Evolutionary conservation across 2,888 invertebrate genomes (phyloP), one percentile per base, ranked within the genome.

Genomic region (Ichneumon xanthorius): DNA sequence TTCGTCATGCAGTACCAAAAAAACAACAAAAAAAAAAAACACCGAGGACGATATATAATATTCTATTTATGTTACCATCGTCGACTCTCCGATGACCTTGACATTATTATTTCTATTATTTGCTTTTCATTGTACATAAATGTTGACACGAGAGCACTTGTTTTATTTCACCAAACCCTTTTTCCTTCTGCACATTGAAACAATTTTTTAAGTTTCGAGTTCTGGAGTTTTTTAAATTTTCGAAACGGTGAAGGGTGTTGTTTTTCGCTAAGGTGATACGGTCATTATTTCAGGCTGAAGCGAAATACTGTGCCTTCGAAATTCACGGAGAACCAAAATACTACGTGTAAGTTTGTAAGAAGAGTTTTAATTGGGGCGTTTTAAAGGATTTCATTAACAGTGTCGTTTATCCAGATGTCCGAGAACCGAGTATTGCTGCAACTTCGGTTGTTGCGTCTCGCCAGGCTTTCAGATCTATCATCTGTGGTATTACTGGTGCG

Each of bases 401-500:
- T 45, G n/a, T 67, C 26, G 48, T 63, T 82, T 45, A 88, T 89
- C 37, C 87, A 94, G 94, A 82, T 95, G 95, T 90, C 93, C 94
- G 80, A 92, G 93, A 88, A 94, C 94, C 88, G 95, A 95, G 89
- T 95, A 95, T 89, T 95, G 95, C 90, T 95, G 95, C 89, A 94
- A 94, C 83, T 94, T 94, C 87, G 95, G 95, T 86, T 95, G 95
- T 89, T 95, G 95, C 89, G 94, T 95, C 72, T 94, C 95, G 65
- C 94, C 95, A 73, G 94, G 94, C 72, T 94, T 95, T 88, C 94
- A 94, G 88, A 95, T 95, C 88, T 95, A 95, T 90, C 95, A 95
- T 89, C 92, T 95, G 70, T 95, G 95, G 95, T 95, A 95, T 90
- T 95, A 95, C 89, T 95, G 95, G 95, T 95, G 90, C 88, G 93